Evolutionary conservation across 2,797 vertebrate genomes (phyloP).

Genomic region (Microctenopoma steveboyesi): DNA sequence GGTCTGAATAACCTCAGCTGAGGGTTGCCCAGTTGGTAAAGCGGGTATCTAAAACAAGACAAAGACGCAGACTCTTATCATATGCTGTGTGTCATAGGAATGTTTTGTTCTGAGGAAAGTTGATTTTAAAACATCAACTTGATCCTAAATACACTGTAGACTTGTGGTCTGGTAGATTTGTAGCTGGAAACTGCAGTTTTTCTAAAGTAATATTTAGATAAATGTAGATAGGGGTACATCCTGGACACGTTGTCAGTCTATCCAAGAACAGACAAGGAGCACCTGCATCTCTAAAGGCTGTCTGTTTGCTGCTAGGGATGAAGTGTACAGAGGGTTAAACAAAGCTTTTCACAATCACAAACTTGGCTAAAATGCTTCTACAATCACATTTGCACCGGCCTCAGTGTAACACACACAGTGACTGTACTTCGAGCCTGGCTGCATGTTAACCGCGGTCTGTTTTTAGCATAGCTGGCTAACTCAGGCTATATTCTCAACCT

Average conservation of each 20-base stretch:
- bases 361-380: no score
- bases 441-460: conserved; percentile 21
- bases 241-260: no score
- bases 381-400: no score
- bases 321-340: neutral
- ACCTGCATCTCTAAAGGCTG: neutral
- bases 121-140: no score
- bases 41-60: conserved; percentile 84
- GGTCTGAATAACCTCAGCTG: conserved; percentile 95
- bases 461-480: conserved; percentile 62
- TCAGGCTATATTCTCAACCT: neutral
- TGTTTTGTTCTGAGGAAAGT: no score
- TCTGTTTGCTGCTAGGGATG: neutral
- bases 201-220: no score
- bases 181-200: no score
- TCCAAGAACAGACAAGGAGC: neutral
- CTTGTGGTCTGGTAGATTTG: no score
- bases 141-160: no score
- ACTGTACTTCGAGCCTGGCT: neutral
- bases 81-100: neutral
- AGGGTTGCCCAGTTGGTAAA: conserved; percentile 93
- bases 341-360: neutral
- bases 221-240: no score
- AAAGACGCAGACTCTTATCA: conserved; percentile 11
- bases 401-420: no score